phyloP scores from a whole-genome alignment of 2,888 invertebrate genomes.

The Athalia circularis region DNA sequence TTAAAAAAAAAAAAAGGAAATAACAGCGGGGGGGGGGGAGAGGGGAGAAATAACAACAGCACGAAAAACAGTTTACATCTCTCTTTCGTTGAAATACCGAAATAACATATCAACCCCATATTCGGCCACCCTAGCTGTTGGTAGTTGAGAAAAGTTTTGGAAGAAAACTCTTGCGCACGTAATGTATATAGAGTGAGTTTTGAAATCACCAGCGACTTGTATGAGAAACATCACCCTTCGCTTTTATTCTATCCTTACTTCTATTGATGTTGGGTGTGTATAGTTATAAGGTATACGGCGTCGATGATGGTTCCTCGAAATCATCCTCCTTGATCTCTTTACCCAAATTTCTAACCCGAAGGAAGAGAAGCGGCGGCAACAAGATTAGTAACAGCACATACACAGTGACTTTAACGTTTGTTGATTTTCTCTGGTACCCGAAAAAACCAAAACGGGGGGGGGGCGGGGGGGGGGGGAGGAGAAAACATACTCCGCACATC shows the following conservation, averaged over 20 bases:
- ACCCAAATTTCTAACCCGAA: neutral
- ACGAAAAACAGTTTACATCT: conserved; percentile 40
- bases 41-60: no score
- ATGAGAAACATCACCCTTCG: neutral
- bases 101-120: conserved; percentile 39
- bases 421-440: neutral
- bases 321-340: neutral
- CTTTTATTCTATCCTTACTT: neutral
- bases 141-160: neutral
- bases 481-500: neutral
- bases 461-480: no score
- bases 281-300: no score
- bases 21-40: no score
- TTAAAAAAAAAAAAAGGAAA: no score
- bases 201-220: no score
- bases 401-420: neutral
- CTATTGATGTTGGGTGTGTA: neutral
- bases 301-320: neutral
- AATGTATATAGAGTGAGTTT: no score
- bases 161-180: no score
- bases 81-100: conserved; percentile 42
- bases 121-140: conserved; percentile 33
- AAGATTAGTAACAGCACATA: neutral
- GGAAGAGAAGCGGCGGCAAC: neutral
- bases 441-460: neutral